A percentile compares a stretch with the other conserved stretches of the same genome.
phyloP scores from a whole-genome alignment of 2,888 invertebrate genomes.

The Orchesellides sinensis region DNA sequence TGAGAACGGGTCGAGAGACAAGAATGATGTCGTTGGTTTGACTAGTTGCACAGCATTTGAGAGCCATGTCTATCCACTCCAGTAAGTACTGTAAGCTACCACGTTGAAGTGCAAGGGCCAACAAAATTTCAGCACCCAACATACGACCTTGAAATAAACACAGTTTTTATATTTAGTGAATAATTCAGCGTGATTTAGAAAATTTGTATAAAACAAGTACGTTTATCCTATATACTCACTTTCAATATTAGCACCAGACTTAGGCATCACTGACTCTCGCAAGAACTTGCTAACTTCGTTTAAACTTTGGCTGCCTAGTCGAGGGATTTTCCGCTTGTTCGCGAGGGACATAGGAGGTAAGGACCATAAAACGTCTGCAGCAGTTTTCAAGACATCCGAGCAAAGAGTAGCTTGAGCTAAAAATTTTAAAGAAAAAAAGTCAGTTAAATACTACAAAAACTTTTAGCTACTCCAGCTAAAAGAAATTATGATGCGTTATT shows the following conservation, averaged over 20 bases:
- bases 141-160: constrained; percentile 75
- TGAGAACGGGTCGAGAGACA: constrained; percentile 61
- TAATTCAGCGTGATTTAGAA: background rate
- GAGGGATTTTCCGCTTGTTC: constrained; percentile 80
- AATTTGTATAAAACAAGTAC: too few species aligned
- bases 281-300: constrained; percentile 80
- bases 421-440: too few species aligned
- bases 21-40: constrained; percentile 41
- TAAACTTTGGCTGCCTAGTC: constrained; percentile 79
- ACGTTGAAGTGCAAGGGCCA: constrained; percentile 81
- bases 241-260: constrained; percentile 78
- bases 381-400: constrained; percentile 81
- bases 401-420: constrained; percentile 78
- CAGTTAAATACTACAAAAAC: background rate
- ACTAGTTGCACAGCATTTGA: constrained; percentile 76
- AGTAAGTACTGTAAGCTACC: constrained; percentile 81
- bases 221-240: constrained; percentile 75
- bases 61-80: constrained; percentile 82
- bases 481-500: too few species aligned
- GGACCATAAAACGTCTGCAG: constrained; percentile 79
- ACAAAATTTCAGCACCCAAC: constrained; percentile 79
- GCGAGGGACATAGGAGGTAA: constrained; percentile 81
- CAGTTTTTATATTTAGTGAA: constrained; percentile 7
- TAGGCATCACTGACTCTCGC: constrained; percentile 79
- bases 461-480: too few species aligned